Conservation (phyloP, 2,113 vertebrate species). For the Oreochromis aureus region DNA sequence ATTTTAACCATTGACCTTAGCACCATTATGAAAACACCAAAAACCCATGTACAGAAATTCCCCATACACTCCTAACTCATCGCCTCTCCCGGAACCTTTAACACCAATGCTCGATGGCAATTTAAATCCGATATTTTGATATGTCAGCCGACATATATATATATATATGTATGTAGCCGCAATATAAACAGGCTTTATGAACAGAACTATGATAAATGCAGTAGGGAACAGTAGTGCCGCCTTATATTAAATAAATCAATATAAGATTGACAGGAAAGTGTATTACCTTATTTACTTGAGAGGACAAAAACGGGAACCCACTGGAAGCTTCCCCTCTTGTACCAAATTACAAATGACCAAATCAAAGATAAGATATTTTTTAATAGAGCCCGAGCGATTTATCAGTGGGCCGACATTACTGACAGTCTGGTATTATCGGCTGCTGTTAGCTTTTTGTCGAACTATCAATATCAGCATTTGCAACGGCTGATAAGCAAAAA, state of each 20-base stretch:
- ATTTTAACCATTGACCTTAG: not conserved
- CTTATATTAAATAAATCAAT: not conserved
- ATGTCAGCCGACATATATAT: not conserved
- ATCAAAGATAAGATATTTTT: not conserved
- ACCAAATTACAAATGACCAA: not conserved
- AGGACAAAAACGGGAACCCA: not conserved
- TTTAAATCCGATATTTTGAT: not conserved
- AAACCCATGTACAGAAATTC: not conserved
- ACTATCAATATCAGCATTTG: not conserved
- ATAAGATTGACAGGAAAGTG: not conserved
- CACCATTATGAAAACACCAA: not conserved
- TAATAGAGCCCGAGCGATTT: not conserved
- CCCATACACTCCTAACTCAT: not conserved
- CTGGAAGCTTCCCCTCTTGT: not conserved
- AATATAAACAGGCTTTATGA: not conserved
- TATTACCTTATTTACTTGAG: not conserved
- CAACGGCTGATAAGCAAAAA: not conserved
- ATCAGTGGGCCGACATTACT: not conserved
- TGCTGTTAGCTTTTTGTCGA: fast-evolving
- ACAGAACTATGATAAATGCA: not conserved
- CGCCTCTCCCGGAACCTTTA: fast-evolving
- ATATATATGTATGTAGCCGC: not conserved
- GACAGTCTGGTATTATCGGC: not conserved
- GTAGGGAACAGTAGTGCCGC: not conserved
- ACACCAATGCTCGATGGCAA: not conserved